Base-by-base conservation (phyloP, 2,797 vertebrate genomes). In the Spondyliosoma cantharus region DNA sequence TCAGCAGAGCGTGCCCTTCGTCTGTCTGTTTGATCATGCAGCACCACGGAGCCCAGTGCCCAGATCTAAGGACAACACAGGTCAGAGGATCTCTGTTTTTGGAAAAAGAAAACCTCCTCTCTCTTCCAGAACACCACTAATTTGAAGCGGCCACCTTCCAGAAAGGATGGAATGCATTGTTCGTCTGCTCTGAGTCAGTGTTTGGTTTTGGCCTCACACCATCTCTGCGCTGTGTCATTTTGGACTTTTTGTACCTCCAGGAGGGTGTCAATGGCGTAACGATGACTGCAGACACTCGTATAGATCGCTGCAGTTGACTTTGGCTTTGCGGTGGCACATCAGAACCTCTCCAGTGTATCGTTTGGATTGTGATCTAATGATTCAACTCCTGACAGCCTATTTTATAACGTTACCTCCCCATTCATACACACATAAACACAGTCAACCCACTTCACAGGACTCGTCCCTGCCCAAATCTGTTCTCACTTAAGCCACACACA, bases 21-120 rank as follows among this genome's bases (percentile, higher is more conserved):
- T 66, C 87, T 67, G 66, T 62, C 68, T 17, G 79, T 93, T 92
- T 93, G 92, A 94, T 94, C 91, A 71, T 27, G 50, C 62, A 48
- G 72, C 80, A 58, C 76, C 61, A 43, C 78, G 24, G 53, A 84
- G 62, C 74, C 63, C 17, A 19, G 71, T 68, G 57, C 68, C 68
- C 70, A 69, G 82, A 84, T 88, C 85, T 84, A 49, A 88, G 90
- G 82, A 83, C 87, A 60, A 54, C 58, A 64, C 87, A 71, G 86
- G 89, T 87, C 89, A 90, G 76, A 84, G 54, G 52, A 78, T 68
- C 70, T 83, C 71, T 88, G 87, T 74, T 86, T 84, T 90, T 83
- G 71, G 70, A 54, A 77, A 83, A 76, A 71, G 56, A 89, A 83
- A 85, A 73, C 75, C 82, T 69, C 53, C 60, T 29, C 42, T 70